phyloP scores from a whole-genome alignment of 2,113 vertebrate species.

The Polypterus senegalus region DNA sequence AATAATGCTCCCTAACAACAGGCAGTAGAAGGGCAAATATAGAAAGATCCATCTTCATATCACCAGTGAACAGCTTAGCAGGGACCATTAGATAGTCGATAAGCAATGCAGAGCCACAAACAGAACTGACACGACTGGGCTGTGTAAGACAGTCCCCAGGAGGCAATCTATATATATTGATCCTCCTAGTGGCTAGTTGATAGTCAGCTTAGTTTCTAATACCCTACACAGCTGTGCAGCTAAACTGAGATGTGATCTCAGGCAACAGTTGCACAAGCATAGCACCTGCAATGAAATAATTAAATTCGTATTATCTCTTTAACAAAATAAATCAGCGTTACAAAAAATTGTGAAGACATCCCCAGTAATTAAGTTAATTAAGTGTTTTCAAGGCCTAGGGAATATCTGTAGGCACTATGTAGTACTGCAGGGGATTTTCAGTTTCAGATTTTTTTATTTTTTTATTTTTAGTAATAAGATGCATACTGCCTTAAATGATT shows the following conservation, averaged over 20 bases:
- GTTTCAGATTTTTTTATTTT: background rate
- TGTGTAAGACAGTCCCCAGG: conserved; percentile 13
- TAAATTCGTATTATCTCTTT: conserved; percentile 11
- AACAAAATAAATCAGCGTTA: conserved; percentile 1
- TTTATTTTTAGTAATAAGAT: too few relatives aligned
- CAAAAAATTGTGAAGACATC: too few relatives aligned
- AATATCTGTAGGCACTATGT: too few relatives aligned
- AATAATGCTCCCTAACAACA: background rate
- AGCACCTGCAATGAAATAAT: conserved; percentile 23
- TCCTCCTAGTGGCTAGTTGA: conserved; percentile 15
- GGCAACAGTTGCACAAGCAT: conserved; percentile 25
- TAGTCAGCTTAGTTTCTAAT: conserved; percentile 1
- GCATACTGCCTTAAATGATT: too few relatives aligned
- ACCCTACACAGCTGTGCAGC: conserved; percentile 4
- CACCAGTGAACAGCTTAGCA: conserved; percentile 26
- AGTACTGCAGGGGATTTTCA: background rate
- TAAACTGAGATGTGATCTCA: conserved; percentile 21
- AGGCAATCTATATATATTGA: conserved; percentile 29
- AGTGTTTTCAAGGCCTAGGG: too few relatives aligned
- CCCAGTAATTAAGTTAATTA: too few relatives aligned
- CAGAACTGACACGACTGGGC: conserved; percentile 19
- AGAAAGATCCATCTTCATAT: conserved; percentile 21
- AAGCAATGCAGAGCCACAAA: conserved; percentile 23
- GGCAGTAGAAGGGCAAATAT: conserved; percentile 5
- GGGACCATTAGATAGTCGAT: conserved; percentile 34